Conservation (phyloP, 2,888 invertebrate species). For the Marasmarcha lunaedactyla region DNA sequence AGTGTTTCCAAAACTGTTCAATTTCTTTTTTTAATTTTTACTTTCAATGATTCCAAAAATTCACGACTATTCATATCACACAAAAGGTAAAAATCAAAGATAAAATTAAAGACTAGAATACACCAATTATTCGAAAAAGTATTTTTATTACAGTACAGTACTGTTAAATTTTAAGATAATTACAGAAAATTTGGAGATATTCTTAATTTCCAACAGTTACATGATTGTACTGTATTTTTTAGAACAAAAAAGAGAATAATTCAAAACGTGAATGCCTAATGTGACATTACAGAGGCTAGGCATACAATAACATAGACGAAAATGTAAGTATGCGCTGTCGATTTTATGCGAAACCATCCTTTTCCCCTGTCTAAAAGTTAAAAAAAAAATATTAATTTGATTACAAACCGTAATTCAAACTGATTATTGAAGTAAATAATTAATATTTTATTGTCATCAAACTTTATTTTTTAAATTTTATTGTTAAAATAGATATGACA, state of each 20-base stretch:
- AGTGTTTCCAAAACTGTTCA: constrained; percentile 22
- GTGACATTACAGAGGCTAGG: constrained; percentile 54
- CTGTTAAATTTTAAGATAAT: too few species aligned
- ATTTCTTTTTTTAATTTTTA: constrained; percentile 24
- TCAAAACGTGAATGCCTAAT: constrained; percentile 51
- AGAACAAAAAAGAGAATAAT: neutral
- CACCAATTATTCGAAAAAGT: constrained; percentile 44
- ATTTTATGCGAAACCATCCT: constrained; percentile 15
- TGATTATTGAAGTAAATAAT: too few species aligned
- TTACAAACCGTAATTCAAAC: too few species aligned
- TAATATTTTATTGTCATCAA: constrained; percentile 11
- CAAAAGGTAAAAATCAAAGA: neutral
- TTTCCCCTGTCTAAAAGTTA: too few species aligned
- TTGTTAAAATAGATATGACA: constrained; percentile 50
- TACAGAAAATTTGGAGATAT: too few species aligned
- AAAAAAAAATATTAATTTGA: too few species aligned
- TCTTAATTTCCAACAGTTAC: too few species aligned
- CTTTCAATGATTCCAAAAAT: constrained; percentile 26
- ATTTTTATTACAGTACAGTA: too few species aligned
- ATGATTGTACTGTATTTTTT: neutral
- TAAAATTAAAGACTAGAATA: constrained; percentile 47
- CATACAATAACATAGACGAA: constrained; percentile 39
- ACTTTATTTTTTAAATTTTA: constrained; percentile 8
- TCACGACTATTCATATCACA: constrained; percentile 14
- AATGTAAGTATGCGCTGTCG: constrained; percentile 45